phyloP scores from a whole-genome alignment of 2,113 vertebrate species.

The Ammodytes dubius region DNA sequence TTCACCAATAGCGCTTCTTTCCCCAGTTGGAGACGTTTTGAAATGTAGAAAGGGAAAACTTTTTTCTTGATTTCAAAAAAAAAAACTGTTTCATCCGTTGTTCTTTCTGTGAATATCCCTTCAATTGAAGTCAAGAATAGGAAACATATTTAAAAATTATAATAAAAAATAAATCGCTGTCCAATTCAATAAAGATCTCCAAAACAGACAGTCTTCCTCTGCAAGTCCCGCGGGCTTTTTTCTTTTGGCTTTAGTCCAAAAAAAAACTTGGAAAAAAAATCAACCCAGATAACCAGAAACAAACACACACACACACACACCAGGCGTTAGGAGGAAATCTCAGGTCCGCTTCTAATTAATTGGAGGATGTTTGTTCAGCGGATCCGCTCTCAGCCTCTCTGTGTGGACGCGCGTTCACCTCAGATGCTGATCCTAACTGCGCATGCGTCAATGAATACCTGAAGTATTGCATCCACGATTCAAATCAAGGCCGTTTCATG shows the following conservation, averaged over 20 bases:
- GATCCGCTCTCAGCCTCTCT: conserved; percentile 46
- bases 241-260: conserved; percentile 3
- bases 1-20: neutral
- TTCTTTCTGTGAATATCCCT: neutral
- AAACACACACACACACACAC: neutral
- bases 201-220: neutral
- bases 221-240: neutral
- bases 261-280: neutral
- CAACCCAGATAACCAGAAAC: neutral
- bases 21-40: conserved; percentile 3
- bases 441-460: conserved; percentile 50
- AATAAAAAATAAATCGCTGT: too few species aligned
- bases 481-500: too few species aligned
- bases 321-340: neutral
- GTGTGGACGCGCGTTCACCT: conserved; percentile 25
- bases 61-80: neutral
- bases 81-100: neutral
- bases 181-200: conserved; percentile 18
- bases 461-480: neutral
- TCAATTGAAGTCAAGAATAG: neutral
- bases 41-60: neutral
- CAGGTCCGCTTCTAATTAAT: conserved; percentile 1
- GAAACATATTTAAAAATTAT: too few species aligned
- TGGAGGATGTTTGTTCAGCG: neutral
- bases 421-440: conserved; percentile 31